These are phyloP conservation scores for Chaunax sp. DNA, from an alignment of 2,797 vertebrate genomes.

Conservation along the genomic window DNA sequence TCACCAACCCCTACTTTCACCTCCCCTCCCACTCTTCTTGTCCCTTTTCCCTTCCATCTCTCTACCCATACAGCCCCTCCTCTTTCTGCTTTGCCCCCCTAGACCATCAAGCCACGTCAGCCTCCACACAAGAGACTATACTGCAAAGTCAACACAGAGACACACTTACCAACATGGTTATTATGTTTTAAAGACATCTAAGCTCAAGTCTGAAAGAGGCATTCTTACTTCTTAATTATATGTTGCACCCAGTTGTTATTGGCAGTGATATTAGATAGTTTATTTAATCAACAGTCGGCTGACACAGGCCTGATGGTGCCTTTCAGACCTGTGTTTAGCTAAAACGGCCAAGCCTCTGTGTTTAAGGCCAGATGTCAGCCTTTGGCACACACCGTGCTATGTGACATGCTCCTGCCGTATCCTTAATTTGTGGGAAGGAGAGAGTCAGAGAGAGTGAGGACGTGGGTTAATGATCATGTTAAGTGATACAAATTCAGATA, in stretches of 20 bases:
- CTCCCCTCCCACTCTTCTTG: constrained; percentile 17
- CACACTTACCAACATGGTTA: constrained; percentile 36
- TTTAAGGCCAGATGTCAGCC: constrained; percentile 63
- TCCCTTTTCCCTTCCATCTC: constrained; percentile 3
- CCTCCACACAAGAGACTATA: constrained; percentile 36
- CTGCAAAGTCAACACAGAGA: constrained; percentile 33
- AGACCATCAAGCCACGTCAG: constrained; percentile 71
- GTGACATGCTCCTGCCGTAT: constrained; percentile 33
- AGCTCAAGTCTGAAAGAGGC: constrained; percentile 53
- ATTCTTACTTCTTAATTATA: constrained; percentile 62
- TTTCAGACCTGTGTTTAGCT: constrained; percentile 66
- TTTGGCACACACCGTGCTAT: constrained; percentile 46
- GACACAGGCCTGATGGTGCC: constrained; percentile 43
- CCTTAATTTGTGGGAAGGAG: constrained; percentile 12
- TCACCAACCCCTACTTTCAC: constrained; percentile 16
- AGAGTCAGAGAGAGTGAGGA: constrained; percentile 11
- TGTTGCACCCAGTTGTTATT: constrained; percentile 55
- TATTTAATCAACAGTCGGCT: constrained; percentile 70
- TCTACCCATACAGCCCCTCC: constrained; percentile 27
- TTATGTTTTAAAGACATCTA: constrained; percentile 56
- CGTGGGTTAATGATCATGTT: neutral
- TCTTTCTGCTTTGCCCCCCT: constrained; percentile 46
- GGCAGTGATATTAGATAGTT: constrained; percentile 71
- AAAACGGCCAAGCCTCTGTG: constrained; percentile 49
- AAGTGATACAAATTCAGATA: neutral